These are phyloP conservation scores for Drosophila pachea DNA, from an alignment of 1,140 invertebrate genomes.

Conservation along the genomic window DNA sequence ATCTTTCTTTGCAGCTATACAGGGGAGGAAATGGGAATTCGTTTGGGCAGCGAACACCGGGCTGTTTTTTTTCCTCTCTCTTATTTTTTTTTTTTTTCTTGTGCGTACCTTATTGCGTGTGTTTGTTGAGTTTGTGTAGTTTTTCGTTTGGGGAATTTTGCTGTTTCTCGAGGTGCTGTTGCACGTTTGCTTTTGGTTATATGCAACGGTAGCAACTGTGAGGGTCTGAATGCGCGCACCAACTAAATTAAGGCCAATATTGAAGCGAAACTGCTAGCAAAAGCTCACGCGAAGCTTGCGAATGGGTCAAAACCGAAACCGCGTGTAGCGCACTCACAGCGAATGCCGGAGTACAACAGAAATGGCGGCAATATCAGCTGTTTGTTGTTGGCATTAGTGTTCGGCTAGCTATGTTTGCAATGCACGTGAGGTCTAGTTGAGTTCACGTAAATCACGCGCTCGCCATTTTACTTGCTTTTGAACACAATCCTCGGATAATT, in stretches of 20 bases:
- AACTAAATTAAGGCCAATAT: slow-evolving; percentile 70
- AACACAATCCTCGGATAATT: slow-evolving; percentile 12
- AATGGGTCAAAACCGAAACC: slow-evolving; percentile 49
- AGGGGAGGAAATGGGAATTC: no score
- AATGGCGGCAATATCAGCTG: slow-evolving; percentile 34
- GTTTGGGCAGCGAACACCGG: background rate
- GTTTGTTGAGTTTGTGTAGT: background rate
- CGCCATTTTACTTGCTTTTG: slow-evolving; percentile 41
- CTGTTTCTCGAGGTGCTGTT: slow-evolving; percentile 15
- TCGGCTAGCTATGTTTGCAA: slow-evolving; percentile 26
- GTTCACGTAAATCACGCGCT: slow-evolving; percentile 39
- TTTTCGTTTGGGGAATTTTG: background rate
- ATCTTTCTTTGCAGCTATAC: no score
- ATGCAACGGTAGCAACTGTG: slow-evolving; percentile 31
- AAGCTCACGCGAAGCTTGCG: slow-evolving; percentile 54
- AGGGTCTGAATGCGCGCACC: slow-evolving; percentile 61
- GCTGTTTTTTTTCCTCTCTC: background rate
- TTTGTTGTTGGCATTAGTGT: slow-evolving; percentile 15
- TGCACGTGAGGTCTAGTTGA: slow-evolving; percentile 48
- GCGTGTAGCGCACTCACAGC: slow-evolving; percentile 5
- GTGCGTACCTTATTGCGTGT: slow-evolving; percentile 1
- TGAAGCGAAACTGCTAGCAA: slow-evolving; percentile 48
- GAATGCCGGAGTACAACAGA: slow-evolving; percentile 9
- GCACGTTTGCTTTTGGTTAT: slow-evolving; percentile 11
- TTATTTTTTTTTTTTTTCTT: no score